Base-by-base conservation (phyloP, 2,888 invertebrate genomes). In the Drosophila lacicola region DNA sequence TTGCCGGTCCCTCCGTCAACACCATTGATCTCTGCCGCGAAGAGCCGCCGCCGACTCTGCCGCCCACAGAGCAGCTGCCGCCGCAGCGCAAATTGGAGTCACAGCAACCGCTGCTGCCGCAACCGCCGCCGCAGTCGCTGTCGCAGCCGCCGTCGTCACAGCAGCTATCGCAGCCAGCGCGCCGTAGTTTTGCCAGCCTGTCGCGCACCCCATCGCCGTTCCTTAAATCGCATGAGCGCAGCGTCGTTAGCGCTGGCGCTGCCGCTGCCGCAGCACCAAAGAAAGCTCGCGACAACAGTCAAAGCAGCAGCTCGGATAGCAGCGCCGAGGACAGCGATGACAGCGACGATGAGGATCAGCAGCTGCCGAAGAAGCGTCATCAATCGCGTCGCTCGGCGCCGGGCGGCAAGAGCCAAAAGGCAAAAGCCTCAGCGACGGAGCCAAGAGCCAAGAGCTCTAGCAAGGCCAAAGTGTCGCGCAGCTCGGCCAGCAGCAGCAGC, bases 151-250 rank as follows among this genome's bases (percentile, higher is more conserved):
- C 68, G 25, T 70, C 67, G 54, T 45, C 76, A 9, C 76, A 69
- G 37, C 61, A 37, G 9, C 53, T 55, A 54, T 46, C 66, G 29
- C 60, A 51, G 36, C 34, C 64, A 19, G 49, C 51, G 53, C 78
- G 66, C 45, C 81, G 85, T 49, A 89, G 80, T 67, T 39, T 74
- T 29, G 94, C 94, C 90, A 97, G 96, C 88, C 93, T 96, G 45
- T 97, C 97, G n/a, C 94, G 97, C 73, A 97, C 97, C 0, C 97
- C 97, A 13, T 97, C 97, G 14, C 97, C 97, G 45, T 97, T 97
- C 92, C 95, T 96, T 70, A 96, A 93, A 81, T 90, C 92, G 19
- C 93, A 94, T 67, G 92, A 93, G 84, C 86, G 91, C 29, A 85
- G 67, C 71, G 65, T 55, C 50, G 53, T 57, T 51, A 66, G 70